These are phyloP conservation scores for Orientallactaga sibirica DNA, from an alignment of 2,797 vertebrate genomes.

Conservation along the genomic window DNA sequence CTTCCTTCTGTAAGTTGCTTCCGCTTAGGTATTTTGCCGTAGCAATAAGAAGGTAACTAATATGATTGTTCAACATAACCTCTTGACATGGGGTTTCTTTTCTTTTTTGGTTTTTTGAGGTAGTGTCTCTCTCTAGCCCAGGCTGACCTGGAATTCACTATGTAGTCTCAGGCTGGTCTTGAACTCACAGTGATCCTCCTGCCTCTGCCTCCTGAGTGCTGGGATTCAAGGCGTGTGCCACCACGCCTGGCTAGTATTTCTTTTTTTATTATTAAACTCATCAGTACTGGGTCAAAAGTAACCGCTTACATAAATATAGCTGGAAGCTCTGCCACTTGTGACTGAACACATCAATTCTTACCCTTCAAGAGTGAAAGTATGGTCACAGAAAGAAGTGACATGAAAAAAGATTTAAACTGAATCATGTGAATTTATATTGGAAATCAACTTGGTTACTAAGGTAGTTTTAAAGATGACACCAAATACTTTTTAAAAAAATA, in stretches of 20 bases:
- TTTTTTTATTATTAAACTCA: constrained; percentile 26
- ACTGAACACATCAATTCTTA: not conserved
- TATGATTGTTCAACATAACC: not conserved
- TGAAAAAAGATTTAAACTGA: constrained; percentile 9
- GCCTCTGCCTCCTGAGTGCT: no score
- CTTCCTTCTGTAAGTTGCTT: no score
- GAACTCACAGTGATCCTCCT: no score
- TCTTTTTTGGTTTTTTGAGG: not conserved
- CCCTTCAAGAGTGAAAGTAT: constrained; percentile 25
- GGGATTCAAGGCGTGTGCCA: no score
- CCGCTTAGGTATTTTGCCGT: no score
- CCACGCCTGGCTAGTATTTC: not conserved
- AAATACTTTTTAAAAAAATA: no score
- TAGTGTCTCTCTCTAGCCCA: no score
- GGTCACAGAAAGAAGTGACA: not conserved
- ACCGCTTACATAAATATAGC: not conserved
- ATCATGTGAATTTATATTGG: not conserved
- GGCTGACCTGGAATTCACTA: no score
- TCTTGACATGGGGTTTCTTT: not conserved
- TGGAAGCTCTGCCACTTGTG: not conserved
- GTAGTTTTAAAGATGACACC: constrained; percentile 1
- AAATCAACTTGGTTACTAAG: not conserved
- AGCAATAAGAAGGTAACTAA: no score
- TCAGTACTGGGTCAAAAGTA: constrained; percentile 42
- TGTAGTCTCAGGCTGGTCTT: no score